Evolutionary conservation across 2,888 invertebrate species (phyloP), one percentile per base, ranked within the genome.

Genomic region (Campopleginae sp.): DNA sequence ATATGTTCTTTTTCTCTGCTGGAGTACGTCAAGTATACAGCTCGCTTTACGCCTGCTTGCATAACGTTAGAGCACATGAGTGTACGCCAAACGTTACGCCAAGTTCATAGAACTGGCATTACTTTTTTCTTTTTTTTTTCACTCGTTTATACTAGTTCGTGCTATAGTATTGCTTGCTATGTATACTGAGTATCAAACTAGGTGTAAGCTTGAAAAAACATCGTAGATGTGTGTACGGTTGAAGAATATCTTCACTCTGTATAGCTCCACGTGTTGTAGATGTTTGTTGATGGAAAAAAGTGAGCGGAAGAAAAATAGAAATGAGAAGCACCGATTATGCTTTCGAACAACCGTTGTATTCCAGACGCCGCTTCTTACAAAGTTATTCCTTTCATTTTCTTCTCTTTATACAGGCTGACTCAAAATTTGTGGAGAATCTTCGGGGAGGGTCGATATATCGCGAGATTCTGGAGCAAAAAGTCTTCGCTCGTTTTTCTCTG

Each of bases 101-200:
- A 74, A 66, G 80, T 80, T 80, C 80, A 66, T 80, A 66, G 80
- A 80, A 74, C 71, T 65, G 65, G 74, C 31, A 48, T 66, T 68
- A 65, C 61, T 79, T 23, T 78, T 54, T 63, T 38, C 23, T 27
- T 44, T 44, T 54, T 46, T 23, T 70, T 14, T 61, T 78, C 17
- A 46, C 23, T 44, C 23, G 44, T 44, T 46, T 46, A 38, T 33
- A 65, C 65, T 38, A 38, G 31, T 65, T 38, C 33, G 31, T 38
- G 38, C 8, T 38, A 8, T 65, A 33, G n/a, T 65, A 19, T 65
- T 38, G 33, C 27, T 27, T 14, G 27, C 42, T 51, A 72, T n/a
- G 38, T 38, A 65, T 48, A 31, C 27, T 6, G 5, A 58, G 58
- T 27, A 14, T 27, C 27, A 27, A 27, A 58, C 14, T 58, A 58